Percentiles rank a stretch among this genome's conserved stretches.
These are phyloP conservation scores for Cheilosia impressa DNA, from an alignment of 2,888 invertebrate species.

Conservation along the genomic window DNA sequence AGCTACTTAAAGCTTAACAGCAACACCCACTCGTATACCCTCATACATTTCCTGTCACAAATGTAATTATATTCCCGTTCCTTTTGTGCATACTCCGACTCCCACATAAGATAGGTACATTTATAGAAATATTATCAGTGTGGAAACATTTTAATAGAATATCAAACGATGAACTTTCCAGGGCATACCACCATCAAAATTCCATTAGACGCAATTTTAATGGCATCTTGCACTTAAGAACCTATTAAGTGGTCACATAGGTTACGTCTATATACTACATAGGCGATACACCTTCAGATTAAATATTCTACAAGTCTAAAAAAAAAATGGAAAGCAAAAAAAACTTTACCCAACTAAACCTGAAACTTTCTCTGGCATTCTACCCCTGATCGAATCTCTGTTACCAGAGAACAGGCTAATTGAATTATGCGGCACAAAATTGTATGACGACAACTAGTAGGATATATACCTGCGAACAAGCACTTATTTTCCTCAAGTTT, in stretches of 20 bases:
- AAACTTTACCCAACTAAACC: slow-evolving; percentile 49
- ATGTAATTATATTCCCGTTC: slow-evolving; percentile 15
- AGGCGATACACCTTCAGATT: slow-evolving; percentile 13
- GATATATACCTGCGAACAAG: neutral
- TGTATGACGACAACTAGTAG: slow-evolving; percentile 31
- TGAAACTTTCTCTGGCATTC: slow-evolving; percentile 53
- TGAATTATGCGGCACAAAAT: slow-evolving; percentile 52
- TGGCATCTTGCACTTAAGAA: slow-evolving; percentile 63
- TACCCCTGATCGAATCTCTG: slow-evolving; percentile 43
- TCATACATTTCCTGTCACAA: slow-evolving; percentile 5
- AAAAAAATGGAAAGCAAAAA: slow-evolving; percentile 6
- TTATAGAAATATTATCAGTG: slow-evolving; percentile 20
- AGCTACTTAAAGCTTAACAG: neutral
- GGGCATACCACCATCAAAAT: slow-evolving; percentile 48
- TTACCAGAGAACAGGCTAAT: slow-evolving; percentile 52
- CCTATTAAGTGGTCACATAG: slow-evolving; percentile 63
- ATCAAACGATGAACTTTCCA: slow-evolving; percentile 44
- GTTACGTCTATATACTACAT: slow-evolving; percentile 2
- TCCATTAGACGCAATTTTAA: slow-evolving; percentile 66
- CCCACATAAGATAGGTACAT: too few relatives aligned
- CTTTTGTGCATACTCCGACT: neutral
- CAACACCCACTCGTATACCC: neutral
- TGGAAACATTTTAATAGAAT: slow-evolving; percentile 40
- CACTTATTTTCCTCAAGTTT: slow-evolving; percentile 5
- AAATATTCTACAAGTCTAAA: neutral